A percentile compares a stretch with the other conserved stretches of the same genome.
These are phyloP conservation scores for Morone chrysops DNA, from an alignment of 2,113 vertebrate genomes.

Conservation along the genomic window DNA sequence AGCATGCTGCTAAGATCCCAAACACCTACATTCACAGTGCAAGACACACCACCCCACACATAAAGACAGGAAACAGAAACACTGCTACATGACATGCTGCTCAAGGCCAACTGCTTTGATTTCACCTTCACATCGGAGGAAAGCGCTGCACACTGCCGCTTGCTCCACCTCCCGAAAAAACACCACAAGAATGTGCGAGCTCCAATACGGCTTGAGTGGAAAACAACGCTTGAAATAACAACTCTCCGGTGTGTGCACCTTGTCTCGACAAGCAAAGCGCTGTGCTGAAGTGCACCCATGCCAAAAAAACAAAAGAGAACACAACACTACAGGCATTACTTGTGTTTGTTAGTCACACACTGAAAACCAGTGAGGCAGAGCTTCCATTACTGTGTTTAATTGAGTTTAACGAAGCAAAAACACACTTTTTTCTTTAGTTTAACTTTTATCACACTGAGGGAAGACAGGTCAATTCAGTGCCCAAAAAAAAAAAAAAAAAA, in stretches of 20 bases:
- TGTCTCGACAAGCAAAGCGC: conserved; percentile 68
- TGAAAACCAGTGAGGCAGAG: conserved; percentile 56
- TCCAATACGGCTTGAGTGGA: conserved; percentile 33
- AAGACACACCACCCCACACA: conserved; percentile 36
- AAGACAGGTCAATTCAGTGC: conserved; percentile 1
- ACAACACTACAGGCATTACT: conserved; percentile 54
- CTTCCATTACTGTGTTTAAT: conserved; percentile 59
- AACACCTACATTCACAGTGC: conserved; percentile 15
- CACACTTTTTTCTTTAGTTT: not conserved
- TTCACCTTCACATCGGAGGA: conserved; percentile 57
- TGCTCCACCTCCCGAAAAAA: conserved; percentile 46
- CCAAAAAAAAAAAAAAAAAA: not conserved
- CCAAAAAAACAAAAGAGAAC: conserved; percentile 45
- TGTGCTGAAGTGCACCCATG: conserved; percentile 66
- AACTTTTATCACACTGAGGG: not conserved
- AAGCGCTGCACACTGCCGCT: conserved; percentile 8
- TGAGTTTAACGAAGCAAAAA: not conserved
- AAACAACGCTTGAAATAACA: conserved; percentile 34
- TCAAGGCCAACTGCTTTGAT: conserved; percentile 70
- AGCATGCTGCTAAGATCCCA: conserved; percentile 52
- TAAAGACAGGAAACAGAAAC: not conserved
- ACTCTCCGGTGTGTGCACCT: conserved; percentile 37
- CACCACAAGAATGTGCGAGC: conserved; percentile 72
- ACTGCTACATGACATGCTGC: conserved; percentile 44
- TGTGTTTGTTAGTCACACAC: conserved; percentile 71